phyloP scores from a whole-genome alignment of 2,113 vertebrate genomes.

The Perccottus glenii region DNA sequence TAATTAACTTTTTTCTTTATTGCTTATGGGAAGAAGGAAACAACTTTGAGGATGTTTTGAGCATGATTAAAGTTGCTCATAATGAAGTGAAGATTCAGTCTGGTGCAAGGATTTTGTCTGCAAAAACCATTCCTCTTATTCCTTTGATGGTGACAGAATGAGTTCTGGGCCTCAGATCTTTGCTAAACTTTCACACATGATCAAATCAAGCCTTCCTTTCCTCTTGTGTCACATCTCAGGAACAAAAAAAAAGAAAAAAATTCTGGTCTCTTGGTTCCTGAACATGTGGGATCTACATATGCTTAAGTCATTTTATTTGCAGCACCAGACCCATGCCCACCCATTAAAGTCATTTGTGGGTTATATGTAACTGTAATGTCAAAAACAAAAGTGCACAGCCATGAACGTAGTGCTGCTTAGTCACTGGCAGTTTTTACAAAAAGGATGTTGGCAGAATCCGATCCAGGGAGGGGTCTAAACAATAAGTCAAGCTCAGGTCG shows the following conservation, averaged over 20 bases:
- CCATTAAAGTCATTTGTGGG: slow-evolving; percentile 72
- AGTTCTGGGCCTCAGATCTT: slow-evolving; percentile 48
- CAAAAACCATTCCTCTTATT: slow-evolving; percentile 55
- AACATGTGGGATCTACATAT: slow-evolving; percentile 70
- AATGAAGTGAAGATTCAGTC: slow-evolving; percentile 64
- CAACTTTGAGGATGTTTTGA: slow-evolving; percentile 70
- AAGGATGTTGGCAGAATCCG: slow-evolving; percentile 57
- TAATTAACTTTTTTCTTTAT: slow-evolving; percentile 78
- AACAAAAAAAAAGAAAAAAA: not conserved
- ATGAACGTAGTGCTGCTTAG: slow-evolving; percentile 46
- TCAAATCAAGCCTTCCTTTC: slow-evolving; percentile 43
- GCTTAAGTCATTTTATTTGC: slow-evolving; percentile 67
- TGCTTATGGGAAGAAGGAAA: slow-evolving; percentile 75
- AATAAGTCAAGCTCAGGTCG: slow-evolving; percentile 55
- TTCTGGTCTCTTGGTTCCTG: slow-evolving; percentile 48
- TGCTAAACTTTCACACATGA: slow-evolving; percentile 63
- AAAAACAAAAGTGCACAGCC: slow-evolving; percentile 69
- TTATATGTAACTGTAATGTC: slow-evolving; percentile 63
- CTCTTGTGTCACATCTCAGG: slow-evolving; percentile 34
- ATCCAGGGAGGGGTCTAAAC: slow-evolving; percentile 63
- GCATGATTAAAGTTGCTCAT: slow-evolving; percentile 71
- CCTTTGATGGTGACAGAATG: slow-evolving; percentile 60
- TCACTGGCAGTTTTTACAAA: slow-evolving; percentile 35
- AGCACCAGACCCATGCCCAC: slow-evolving; percentile 54
- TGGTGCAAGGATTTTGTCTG: slow-evolving; percentile 47